These are phyloP conservation scores for Actinostola sp. DNA, from an alignment of 92 coral and sea anemone species.

Conservation along the genomic window DNA sequence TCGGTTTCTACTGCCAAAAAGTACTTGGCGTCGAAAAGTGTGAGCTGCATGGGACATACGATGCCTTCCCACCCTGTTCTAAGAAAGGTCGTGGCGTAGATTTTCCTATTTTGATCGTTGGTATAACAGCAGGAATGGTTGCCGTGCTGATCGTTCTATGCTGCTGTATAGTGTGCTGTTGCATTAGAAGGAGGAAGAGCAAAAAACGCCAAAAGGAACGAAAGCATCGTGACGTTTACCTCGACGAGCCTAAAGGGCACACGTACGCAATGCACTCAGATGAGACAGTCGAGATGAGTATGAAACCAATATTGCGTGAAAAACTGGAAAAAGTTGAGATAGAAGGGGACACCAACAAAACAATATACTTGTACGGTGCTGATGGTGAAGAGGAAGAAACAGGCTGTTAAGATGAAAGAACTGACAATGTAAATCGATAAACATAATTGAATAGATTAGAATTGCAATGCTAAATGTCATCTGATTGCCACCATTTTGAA, in stretches of 20 bases:
- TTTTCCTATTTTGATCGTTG: slow-evolving; percentile 8
- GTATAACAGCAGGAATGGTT: slow-evolving; percentile 14
- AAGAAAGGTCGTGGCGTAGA: slow-evolving; percentile 13
- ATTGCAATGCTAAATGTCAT: no score
- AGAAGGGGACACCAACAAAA: slow-evolving; percentile 1
- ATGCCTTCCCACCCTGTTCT: slow-evolving; percentile 65
- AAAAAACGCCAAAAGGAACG: not conserved
- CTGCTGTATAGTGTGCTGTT: slow-evolving; percentile 15
- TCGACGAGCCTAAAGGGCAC: not conserved
- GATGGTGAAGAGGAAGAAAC: not conserved
- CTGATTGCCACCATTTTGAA: no score
- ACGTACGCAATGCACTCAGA: slow-evolving; percentile 9
- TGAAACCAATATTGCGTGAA: not conserved
- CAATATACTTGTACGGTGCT: not conserved
- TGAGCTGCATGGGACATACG: slow-evolving; percentile 85
- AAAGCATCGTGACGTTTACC: not conserved
- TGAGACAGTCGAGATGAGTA: not conserved
- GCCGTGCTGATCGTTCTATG: slow-evolving; percentile 4
- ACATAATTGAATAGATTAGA: no score
- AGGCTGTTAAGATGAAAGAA: no score
- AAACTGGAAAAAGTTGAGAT: not conserved
- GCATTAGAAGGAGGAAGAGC: slow-evolving; percentile 3
- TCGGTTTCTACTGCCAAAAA: slow-evolving; percentile 95
- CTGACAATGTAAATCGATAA: no score
- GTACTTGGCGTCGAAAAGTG: slow-evolving; percentile 85